These are phyloP conservation scores for Gila robusta DNA, from an alignment of 2,797 vertebrate species.

Conservation along the genomic window DNA sequence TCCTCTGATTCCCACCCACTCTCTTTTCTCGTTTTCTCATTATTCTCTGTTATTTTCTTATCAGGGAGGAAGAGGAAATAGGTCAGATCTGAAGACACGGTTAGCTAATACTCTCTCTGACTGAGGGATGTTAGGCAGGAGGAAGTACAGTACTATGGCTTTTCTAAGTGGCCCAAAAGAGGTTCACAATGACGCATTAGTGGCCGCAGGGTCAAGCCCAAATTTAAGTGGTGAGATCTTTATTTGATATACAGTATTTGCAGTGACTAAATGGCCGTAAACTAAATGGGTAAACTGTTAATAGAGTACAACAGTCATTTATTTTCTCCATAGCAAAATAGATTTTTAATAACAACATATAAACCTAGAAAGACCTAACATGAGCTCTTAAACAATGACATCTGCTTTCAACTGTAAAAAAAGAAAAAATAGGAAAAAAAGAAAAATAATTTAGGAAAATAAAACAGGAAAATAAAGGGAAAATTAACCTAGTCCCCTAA, in stretches of 20 bases:
- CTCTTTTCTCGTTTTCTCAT: conserved; percentile 41
- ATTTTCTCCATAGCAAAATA: neutral
- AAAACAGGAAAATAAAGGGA: neutral
- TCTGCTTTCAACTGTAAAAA: neutral
- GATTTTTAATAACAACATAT: neutral
- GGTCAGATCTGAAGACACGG: conserved; percentile 55
- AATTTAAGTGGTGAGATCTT: conserved; percentile 4
- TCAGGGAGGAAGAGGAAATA: conserved; percentile 73
- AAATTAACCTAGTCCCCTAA: neutral
- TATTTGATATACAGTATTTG: neutral
- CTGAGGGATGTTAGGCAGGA: conserved; percentile 8
- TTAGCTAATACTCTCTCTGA: conserved; percentile 27
- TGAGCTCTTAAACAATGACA: neutral
- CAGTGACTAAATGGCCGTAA: neutral
- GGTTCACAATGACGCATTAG: neutral
- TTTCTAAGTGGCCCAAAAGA: too few species aligned
- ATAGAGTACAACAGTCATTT: neutral
- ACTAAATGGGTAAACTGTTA: neutral
- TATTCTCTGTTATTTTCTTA: conserved; percentile 68
- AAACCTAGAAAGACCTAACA: neutral
- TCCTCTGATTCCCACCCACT: conserved; percentile 32
- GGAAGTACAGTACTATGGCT: neutral
- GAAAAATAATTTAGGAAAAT: neutral
- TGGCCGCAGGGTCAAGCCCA: conserved; percentile 22
- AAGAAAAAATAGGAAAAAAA: neutral